Conservation (phyloP, 2,797 vertebrate genomes). For the Myripristis jacobus region DNA sequence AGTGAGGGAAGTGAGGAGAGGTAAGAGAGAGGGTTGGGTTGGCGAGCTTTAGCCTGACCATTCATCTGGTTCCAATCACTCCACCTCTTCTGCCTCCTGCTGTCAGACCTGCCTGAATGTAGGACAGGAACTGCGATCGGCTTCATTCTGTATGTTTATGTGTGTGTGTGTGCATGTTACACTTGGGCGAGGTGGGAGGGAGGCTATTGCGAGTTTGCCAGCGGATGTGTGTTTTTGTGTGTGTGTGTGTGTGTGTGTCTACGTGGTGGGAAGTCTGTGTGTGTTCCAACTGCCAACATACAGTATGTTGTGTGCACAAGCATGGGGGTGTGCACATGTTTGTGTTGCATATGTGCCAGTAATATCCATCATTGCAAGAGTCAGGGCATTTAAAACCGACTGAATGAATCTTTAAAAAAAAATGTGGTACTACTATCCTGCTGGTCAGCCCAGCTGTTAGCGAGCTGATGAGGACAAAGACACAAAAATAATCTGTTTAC, state of each 20-base stretch:
- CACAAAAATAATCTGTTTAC: no score
- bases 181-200: conserved; percentile 1
- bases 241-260: background rate
- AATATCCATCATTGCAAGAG: background rate
- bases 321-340: conserved; percentile 3
- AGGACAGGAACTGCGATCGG: conserved; percentile 31
- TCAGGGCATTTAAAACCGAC: background rate
- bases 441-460: no score
- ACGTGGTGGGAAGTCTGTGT: conserved; percentile 14
- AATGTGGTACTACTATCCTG: no score
- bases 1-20: conserved; percentile 19
- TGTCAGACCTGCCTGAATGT: conserved; percentile 28
- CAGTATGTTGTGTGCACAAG: conserved; percentile 5
- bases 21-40: conserved; percentile 5
- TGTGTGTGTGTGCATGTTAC: conserved; percentile 20
- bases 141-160: background rate
- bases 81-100: conserved; percentile 29
- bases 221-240: conserved; percentile 11
- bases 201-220: conserved; percentile 13
- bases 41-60: conserved; percentile 40
- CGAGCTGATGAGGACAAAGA: no score
- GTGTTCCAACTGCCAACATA: conserved; percentile 26
- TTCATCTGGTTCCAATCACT: conserved; percentile 69
- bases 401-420: background rate
- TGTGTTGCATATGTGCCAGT: conserved; percentile 11